Base-by-base conservation (phyloP, 2,888 invertebrate genomes). In the Pardosa pseudoannulata region DNA sequence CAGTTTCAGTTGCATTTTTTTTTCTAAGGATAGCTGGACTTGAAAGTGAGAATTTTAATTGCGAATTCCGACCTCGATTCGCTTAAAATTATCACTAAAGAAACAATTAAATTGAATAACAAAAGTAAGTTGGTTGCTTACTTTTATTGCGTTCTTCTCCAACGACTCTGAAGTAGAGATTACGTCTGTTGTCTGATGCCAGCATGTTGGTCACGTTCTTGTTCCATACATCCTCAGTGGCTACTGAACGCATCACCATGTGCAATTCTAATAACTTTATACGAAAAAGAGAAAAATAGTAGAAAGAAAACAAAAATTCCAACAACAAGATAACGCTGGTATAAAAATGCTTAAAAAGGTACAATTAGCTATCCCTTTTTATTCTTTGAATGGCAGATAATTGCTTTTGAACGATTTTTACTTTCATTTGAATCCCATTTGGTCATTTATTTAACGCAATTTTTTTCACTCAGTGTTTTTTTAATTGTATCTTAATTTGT, bases 131-230 rank as follows among this genome's bases (percentile, higher is more conserved):
- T 19, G 19, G 1, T 16, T 2, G 13, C 71, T 72, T 80, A 80
- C 87, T 87, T 76, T 87, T 87, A 71, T 87, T 87, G 31, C 87
- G 39, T 23, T 81, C 79, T 28, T 88, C 88, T 29, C 88, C 88
- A 85, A 95, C 92, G 11, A 96, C 94, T 92, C 96, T 96, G 93
- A 97, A 97, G 92, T 96, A 96, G 68, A 97, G 93, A 91, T 94
- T 95, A 91, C 95, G 95, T 88, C 94, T 94, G 19, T 93, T 93
- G 79, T 94, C 94, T 0, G 94, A 94, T 0, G 96, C 79, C 28
- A 87, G 41, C 36, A 71, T 68, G 62, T 81, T 79, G 13, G 74
- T 79, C 32, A 88, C 79, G 64, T 76, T 74, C 50, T 81, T 76
- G 56, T 68, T 81, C 86, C 81, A 86, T 27, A 88, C 88, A 39